Percentiles rank a stretch among this genome's conserved stretches.
Evolutionary conservation across 2,797 vertebrate species (phyloP).

Genomic region (Onychomys torridus): DNA sequence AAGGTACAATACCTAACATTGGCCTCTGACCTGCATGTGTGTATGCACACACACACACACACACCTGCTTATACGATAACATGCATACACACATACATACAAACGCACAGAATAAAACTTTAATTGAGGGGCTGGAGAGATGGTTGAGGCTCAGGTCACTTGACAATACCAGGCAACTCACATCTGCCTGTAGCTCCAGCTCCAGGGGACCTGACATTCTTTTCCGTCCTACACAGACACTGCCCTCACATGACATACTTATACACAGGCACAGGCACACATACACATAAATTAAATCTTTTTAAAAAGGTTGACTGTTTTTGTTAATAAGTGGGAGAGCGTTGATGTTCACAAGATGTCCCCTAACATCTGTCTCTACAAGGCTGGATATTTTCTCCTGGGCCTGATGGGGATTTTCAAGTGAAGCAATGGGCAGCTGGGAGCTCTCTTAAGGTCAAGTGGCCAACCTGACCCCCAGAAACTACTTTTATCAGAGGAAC

Average conservation of each 20-base stretch:
- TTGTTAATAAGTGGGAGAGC: neutral
- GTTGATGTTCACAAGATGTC: neutral
- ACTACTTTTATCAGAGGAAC: neutral
- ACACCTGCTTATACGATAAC: neutral
- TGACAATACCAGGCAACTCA: neutral
- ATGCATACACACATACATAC: neutral
- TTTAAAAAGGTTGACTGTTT: neutral
- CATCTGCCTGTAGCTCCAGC: neutral
- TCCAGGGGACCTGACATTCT: neutral
- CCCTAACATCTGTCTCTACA: neutral
- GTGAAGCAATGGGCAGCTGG: neutral
- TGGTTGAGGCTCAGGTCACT: neutral
- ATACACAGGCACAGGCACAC: neutral
- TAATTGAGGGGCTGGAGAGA: neutral
- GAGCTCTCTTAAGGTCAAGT: neutral
- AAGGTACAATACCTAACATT: neutral
- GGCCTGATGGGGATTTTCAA: neutral
- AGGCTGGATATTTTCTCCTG: neutral
- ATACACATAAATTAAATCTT: neutral
- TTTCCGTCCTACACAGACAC: neutral
- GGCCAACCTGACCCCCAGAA: neutral
- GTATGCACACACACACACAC: too few species aligned
- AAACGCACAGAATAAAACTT: neutral
- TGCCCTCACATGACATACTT: neutral
- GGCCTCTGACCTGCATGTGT: too few species aligned